Base-by-base conservation (phyloP, 2,797 vertebrate genomes). In the Sternotherus odoratus region DNA sequence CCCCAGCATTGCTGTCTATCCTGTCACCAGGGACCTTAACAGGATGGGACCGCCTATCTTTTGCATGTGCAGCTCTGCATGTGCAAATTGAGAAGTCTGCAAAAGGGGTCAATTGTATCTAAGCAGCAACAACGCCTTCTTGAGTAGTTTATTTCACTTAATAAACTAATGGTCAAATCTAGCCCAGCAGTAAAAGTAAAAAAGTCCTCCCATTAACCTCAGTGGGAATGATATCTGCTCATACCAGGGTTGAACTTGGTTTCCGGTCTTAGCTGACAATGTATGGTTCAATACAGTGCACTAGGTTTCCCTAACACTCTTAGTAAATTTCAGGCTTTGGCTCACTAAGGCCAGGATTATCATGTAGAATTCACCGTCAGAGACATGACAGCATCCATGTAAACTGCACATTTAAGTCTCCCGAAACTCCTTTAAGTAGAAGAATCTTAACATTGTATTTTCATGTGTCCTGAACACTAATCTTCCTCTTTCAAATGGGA, bases 301-400 rank as follows among this genome's bases (percentile, higher is more conserved):
- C 94, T 94, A 87, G 94, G 97, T 51, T 94, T 82, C 74, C 90
- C 79, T 79, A 82, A 87, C 85, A 57, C 94, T 90, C 90, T 87
- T 88, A 90, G 93, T 95, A 93, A 92, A 95, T 95, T 91, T 96
- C 60, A 50, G 92, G 54, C 79, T 95, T 96, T 96, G 95, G 92
- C 95, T 93, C 96, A 95, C 89, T 91, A 85, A 91, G 94, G 57
- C 80, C 48, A 86, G 94, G 95, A 94, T 82, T 96, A 88, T 86
- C 93, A 53, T 33, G 90, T 49, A 87, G 96, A 94, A 87, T 87
- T 94, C 92, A 84, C 93, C 88, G 95, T 94, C 90, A 93, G 86
- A 90, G 69, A 95, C 80, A 8, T 66, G 95, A 95, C 92, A 93
- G 92, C 84, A 87, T 89, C 85, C 85, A 69, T 89, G 86, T 83